These are phyloP conservation scores for Malurus splendens DNA, from an alignment of 2,797 vertebrate species.

Conservation along the genomic window DNA sequence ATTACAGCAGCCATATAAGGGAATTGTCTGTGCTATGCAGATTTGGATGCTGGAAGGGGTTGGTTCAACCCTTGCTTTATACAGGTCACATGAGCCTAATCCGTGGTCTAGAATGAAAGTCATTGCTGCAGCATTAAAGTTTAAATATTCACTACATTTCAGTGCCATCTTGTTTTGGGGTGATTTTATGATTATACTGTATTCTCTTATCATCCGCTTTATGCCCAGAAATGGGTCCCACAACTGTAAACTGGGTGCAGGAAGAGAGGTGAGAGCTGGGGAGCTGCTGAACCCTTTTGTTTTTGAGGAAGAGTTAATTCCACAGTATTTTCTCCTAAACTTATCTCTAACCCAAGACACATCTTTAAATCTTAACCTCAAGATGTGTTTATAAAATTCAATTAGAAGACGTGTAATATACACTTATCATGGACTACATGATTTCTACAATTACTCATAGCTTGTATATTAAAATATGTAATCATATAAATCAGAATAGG, in stretches of 20 bases:
- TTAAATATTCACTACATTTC: background rate
- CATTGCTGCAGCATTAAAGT: background rate
- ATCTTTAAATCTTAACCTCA: background rate
- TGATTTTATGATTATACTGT: no score
- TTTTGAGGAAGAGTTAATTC: no score
- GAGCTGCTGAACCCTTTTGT: no score
- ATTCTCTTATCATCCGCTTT: no score
- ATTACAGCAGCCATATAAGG: background rate
- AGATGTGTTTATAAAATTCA: background rate
- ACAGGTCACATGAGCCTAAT: rapidly evolving
- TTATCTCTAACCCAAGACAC: no score
- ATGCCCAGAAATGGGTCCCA: no score
- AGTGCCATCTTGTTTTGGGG: no score
- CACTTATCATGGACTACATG: background rate
- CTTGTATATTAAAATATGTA: background rate
- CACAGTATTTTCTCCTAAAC: no score
- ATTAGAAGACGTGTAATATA: background rate
- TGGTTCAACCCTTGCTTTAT: background rate
- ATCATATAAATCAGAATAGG: background rate
- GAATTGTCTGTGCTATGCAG: background rate
- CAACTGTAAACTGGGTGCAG: no score
- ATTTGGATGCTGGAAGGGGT: background rate
- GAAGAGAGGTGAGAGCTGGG: no score
- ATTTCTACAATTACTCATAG: background rate
- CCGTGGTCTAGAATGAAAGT: background rate